phyloP scores from a whole-genome alignment of 2,113 vertebrate genomes.

The Neogale vison region DNA sequence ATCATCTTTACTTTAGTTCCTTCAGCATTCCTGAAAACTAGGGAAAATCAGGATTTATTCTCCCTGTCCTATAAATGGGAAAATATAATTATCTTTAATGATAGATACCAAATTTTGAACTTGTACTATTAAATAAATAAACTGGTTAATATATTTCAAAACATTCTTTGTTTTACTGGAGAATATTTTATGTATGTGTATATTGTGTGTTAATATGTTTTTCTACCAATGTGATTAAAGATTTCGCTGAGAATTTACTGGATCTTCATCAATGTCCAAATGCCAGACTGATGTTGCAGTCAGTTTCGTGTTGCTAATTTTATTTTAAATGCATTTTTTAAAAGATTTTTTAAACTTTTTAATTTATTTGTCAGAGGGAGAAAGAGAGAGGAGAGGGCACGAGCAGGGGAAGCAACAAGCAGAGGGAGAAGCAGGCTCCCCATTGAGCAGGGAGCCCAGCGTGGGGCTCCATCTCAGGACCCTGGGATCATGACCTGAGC shows the following conservation, averaged over 20 bases:
- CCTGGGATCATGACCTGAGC: too few species aligned
- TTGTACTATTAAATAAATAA: background rate
- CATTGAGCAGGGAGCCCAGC: too few species aligned
- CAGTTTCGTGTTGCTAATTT: background rate
- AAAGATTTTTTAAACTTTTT: too few species aligned
- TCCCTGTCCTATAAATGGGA: background rate
- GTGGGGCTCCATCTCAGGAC: too few species aligned
- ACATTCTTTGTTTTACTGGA: background rate
- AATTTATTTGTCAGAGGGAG: too few species aligned
- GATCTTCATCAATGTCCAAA: background rate
- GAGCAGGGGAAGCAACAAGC: too few species aligned
- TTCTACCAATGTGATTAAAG: background rate
- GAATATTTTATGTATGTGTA: background rate
- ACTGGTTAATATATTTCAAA: background rate
- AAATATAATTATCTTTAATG: conserved; percentile 1
- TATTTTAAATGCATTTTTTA: background rate
- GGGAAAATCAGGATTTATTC: background rate
- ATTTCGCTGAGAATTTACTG: background rate
- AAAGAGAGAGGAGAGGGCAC: too few species aligned
- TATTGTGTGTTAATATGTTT: background rate
- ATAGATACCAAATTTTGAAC: background rate
- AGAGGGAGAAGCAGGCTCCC: too few species aligned
- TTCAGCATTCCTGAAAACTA: conserved; percentile 13
- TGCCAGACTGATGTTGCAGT: background rate
- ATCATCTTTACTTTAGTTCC: background rate